Conservation (phyloP, 2,888 invertebrate species). For the Dasysyrphus albostriatus region DNA sequence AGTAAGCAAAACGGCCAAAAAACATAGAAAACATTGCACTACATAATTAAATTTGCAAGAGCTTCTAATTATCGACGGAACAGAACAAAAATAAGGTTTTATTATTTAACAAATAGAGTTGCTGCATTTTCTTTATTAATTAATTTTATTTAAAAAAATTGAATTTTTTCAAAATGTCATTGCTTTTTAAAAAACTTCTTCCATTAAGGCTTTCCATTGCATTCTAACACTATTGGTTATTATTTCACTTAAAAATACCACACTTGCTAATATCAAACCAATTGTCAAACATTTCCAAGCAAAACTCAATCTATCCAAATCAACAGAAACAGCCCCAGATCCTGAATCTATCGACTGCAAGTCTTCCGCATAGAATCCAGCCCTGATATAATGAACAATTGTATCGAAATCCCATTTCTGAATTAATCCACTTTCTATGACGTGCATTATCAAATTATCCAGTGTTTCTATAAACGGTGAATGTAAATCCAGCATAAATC, state of each 20-base stretch:
- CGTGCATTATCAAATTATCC: neutral
- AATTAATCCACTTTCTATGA: conserved; percentile 12
- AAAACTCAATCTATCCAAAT: conserved; percentile 1
- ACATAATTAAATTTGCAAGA: too few species aligned
- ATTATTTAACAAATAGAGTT: too few species aligned
- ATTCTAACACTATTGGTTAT: neutral
- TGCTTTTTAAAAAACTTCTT: too few species aligned
- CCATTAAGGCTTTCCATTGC: too few species aligned
- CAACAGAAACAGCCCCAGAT: neutral
- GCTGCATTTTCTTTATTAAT: too few species aligned
- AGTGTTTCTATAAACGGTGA: conserved; percentile 33
- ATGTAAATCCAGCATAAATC: conserved; percentile 17
- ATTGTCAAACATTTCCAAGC: neutral
- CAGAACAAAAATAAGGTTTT: too few species aligned
- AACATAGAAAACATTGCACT: too few species aligned
- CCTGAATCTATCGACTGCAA: neutral
- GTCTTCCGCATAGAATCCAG: neutral
- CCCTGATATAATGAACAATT: neutral
- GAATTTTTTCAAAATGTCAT: too few species aligned
- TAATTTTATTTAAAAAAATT: too few species aligned
- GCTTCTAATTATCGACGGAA: too few species aligned
- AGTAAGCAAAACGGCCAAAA: too few species aligned
- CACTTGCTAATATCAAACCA: neutral
- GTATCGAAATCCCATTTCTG: conserved; percentile 35
- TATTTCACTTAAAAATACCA: conserved; percentile 9